Evolutionary conservation across 2,797 vertebrate genomes (phyloP).

Genomic region (Sebastes variabilis): DNA sequence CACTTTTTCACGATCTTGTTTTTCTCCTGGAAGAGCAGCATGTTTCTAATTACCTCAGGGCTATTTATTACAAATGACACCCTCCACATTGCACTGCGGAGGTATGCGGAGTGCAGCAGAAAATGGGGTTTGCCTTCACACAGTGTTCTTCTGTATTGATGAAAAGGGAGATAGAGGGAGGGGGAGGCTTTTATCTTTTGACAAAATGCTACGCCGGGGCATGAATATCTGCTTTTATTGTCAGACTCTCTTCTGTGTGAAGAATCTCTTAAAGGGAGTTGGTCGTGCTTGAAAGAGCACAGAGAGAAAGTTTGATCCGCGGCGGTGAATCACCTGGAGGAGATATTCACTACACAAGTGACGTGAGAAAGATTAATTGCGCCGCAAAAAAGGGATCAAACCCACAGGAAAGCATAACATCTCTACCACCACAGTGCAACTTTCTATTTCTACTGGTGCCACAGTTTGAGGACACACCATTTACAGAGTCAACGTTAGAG

Average conservation of each 20-base stretch:
- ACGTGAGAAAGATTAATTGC: slow-evolving; percentile 56
- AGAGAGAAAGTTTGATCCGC: slow-evolving; percentile 61
- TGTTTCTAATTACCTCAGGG: slow-evolving; percentile 83
- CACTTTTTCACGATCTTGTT: slow-evolving; percentile 72
- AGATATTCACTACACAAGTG: slow-evolving; percentile 34
- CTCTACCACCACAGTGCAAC: neutral
- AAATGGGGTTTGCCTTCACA: slow-evolving; percentile 73
- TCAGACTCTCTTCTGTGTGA: slow-evolving; percentile 63
- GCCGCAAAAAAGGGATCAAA: slow-evolving; percentile 39
- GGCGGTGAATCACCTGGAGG: slow-evolving; percentile 59
- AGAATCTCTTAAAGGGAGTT: slow-evolving; percentile 63
- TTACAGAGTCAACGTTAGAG: neutral
- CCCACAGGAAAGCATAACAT: slow-evolving; percentile 18
- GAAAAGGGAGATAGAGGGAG: slow-evolving; percentile 67
- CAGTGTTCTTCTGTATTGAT: slow-evolving; percentile 76
- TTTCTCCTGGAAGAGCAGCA: slow-evolving; percentile 71
- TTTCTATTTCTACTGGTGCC: slow-evolving; percentile 33
- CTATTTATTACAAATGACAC: slow-evolving; percentile 81
- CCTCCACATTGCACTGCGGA: slow-evolving; percentile 63
- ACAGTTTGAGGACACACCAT: neutral
- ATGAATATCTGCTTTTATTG: slow-evolving; percentile 74
- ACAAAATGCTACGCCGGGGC: slow-evolving; percentile 63
- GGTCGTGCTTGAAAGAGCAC: slow-evolving; percentile 62
- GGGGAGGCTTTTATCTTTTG: slow-evolving; percentile 74
- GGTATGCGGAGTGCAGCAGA: slow-evolving; percentile 60